Percentiles rank a stretch among this genome's conserved stretches.
Conservation (phyloP, 2,888 invertebrate species). For the Limnephilus marmoratus region DNA sequence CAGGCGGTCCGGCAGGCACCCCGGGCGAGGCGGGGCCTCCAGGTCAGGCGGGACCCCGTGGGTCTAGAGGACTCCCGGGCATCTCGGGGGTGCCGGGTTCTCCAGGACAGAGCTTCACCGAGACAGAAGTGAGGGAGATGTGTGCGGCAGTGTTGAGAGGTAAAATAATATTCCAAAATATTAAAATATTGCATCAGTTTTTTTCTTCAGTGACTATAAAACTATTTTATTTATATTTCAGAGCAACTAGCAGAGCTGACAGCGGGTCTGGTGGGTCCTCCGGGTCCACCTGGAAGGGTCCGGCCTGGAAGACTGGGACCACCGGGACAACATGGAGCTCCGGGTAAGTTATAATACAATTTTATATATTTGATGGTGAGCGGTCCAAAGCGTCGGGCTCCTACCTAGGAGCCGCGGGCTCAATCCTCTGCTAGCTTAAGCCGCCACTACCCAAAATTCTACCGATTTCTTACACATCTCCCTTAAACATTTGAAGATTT, state of each 20-base stretch:
- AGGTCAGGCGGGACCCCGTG: conserved; percentile 74
- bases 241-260: conserved; percentile 86
- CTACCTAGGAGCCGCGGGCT: too few relatives aligned
- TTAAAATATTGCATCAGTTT: too few relatives aligned
- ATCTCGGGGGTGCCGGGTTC: conserved; percentile 73
- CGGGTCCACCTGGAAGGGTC: conserved; percentile 82
- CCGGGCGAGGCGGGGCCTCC: conserved; percentile 78
- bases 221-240: conserved; percentile 69
- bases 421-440: too few relatives aligned
- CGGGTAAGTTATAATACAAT: conserved; percentile 76
- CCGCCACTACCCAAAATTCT: too few relatives aligned
- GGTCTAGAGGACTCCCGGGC: conserved; percentile 80
- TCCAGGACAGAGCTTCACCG: conserved; percentile 80
- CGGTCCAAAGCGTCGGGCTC: too few relatives aligned
- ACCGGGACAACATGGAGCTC: conserved; percentile 82
- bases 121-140: conserved; percentile 87
- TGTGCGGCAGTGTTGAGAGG: conserved; percentile 89
- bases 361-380: not conserved
- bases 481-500: too few relatives aligned
- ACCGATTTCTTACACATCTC: too few relatives aligned
- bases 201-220: too few relatives aligned
- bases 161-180: conserved; percentile 68
- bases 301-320: conserved; percentile 84
- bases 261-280: conserved; percentile 79
- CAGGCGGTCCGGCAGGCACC: conserved; percentile 77